Conservation (phyloP, 2,797 vertebrate species). For the Melanotaenia boesemani region DNA sequence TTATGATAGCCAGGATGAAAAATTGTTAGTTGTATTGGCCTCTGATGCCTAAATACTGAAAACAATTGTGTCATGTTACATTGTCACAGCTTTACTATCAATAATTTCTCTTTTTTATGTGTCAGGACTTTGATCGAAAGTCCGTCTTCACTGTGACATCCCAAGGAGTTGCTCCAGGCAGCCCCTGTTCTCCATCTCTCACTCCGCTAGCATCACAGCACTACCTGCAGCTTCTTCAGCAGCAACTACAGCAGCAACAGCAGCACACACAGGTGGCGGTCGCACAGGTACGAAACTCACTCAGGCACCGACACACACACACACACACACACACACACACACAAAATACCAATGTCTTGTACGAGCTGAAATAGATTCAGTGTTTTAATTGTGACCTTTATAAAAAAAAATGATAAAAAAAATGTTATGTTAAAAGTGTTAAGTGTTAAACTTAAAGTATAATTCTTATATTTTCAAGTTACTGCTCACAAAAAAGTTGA, state of each 20-base stretch:
- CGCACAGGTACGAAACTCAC: conserved; percentile 79
- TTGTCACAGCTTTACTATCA: not conserved
- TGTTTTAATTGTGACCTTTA: too few species aligned
- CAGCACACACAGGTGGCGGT: conserved; percentile 89
- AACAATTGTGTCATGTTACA: not conserved
- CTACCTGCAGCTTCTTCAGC: conserved; percentile 89
- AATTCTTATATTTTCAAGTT: not conserved
- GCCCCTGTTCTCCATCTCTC: conserved; percentile 77
- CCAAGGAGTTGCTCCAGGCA: conserved; percentile 78
- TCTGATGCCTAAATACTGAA: not conserved
- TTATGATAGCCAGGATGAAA: conserved; percentile 4
- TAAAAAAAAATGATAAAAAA: too few species aligned
- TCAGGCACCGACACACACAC: not conserved
- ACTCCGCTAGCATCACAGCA: conserved; percentile 87
- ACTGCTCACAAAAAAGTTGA: not conserved
- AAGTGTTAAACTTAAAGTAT: too few species aligned
- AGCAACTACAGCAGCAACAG: conserved; percentile 91
- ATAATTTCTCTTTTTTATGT: not conserved
- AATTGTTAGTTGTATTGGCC: not conserved
- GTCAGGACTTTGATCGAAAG: conserved; percentile 82
- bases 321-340: not conserved
- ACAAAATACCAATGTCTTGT: too few species aligned
- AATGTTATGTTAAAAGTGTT: too few species aligned
- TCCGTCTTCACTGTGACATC: conserved; percentile 81
- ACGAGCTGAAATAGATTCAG: too few species aligned